These are phyloP conservation scores for Tenthredo scrophulariae DNA, from an alignment of 2,888 invertebrate genomes.

Conservation along the genomic window DNA sequence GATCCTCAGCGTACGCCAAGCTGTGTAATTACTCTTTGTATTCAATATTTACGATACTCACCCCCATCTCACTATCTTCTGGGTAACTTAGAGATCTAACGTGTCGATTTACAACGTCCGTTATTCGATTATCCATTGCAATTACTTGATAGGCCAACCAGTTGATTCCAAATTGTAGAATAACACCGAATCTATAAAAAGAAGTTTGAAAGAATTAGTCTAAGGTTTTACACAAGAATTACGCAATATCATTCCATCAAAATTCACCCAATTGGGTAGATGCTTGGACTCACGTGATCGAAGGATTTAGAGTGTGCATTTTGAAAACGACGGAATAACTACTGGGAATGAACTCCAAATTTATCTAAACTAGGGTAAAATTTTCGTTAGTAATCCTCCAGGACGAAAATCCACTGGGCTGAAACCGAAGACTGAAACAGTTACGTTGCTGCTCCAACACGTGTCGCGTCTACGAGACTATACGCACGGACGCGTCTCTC, in stretches of 20 bases:
- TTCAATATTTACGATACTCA: slow-evolving; percentile 58
- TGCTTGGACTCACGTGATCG: slow-evolving; percentile 9
- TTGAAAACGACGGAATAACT: not conserved
- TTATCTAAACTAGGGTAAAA: not conserved
- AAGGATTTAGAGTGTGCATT: not conserved
- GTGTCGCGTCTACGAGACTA: slow-evolving; percentile 3
- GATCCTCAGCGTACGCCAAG: not conserved
- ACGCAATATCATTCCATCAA: not conserved
- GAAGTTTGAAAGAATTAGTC: not conserved
- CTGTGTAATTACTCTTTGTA: slow-evolving; percentile 1
- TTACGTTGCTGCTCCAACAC: slow-evolving; percentile 23
- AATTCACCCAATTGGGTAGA: not conserved
- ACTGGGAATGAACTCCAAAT: not conserved
- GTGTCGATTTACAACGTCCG: slow-evolving; percentile 63
- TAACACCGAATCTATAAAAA: not conserved
- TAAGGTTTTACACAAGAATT: not conserved
- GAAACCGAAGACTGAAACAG: slow-evolving; percentile 20
- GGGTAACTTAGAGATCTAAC: slow-evolving; percentile 67
- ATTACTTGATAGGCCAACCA: slow-evolving; percentile 16
- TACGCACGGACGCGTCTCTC: not conserved
- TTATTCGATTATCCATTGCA: slow-evolving; percentile 57
- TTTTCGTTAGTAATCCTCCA: not conserved
- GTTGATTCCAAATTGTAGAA: slow-evolving; percentile 28
- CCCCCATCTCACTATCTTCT: slow-evolving; percentile 71
- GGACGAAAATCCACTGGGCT: not conserved